These are phyloP conservation scores for Lichenostomus cassidix DNA, from an alignment of 2,113 vertebrate genomes.

Conservation along the genomic window DNA sequence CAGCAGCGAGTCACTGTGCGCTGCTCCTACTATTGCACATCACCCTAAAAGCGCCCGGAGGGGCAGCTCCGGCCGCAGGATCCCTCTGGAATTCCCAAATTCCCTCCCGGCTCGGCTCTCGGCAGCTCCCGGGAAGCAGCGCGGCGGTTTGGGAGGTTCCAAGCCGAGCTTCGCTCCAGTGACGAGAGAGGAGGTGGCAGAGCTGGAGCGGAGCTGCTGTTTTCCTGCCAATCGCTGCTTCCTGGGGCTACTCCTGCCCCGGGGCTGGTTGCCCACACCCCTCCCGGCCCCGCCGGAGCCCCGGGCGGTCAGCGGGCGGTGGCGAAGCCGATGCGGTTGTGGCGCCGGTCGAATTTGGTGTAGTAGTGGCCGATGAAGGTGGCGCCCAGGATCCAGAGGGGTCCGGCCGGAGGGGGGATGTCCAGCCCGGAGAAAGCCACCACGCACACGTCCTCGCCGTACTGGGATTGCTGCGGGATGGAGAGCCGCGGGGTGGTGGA, in stretches of 20 bases:
- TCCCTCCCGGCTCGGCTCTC: not conserved
- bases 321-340: constrained; percentile 94
- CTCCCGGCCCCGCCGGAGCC: not conserved
- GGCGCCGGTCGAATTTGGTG: constrained; percentile 90
- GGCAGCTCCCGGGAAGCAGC: not conserved
- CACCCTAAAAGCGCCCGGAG: not conserved
- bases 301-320: constrained; percentile 77
- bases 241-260: not conserved
- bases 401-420: constrained; percentile 88
- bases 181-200: constrained; percentile 5
- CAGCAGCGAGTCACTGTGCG: fast-evolving
- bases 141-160: not conserved
- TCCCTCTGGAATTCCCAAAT: not conserved
- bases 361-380: constrained; percentile 96
- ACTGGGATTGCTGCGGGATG: constrained; percentile 80
- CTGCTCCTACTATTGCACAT: not conserved
- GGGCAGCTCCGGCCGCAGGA: not conserved
- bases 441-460: constrained; percentile 81
- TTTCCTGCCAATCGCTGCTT: not conserved
- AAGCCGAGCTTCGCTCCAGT: not conserved
- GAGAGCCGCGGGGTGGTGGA: not conserved
- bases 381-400: constrained; percentile 93
- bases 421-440: constrained; percentile 89
- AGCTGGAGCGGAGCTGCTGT: not conserved
- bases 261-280: fast-evolving